Evolutionary conservation across 2,888 invertebrate genomes (phyloP), one percentile per base, ranked within the genome.

Genomic region (Rhingia campestris): DNA sequence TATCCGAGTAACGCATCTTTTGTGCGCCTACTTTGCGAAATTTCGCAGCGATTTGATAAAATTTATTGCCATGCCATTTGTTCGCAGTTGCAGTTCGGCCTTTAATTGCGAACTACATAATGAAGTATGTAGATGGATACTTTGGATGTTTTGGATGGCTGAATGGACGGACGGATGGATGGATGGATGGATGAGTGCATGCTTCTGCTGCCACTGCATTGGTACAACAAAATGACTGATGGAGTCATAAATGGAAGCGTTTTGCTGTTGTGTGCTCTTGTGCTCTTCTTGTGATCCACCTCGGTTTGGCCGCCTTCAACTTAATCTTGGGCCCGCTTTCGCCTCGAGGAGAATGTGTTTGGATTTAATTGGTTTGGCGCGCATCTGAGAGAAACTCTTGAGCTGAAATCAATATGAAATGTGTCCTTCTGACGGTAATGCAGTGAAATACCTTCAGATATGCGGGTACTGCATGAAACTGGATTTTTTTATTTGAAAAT

Each of bases 51-150:
- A 76, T 67, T 77, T 63, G 79, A 84, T 84, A 39, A 66, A 80
- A 84, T 84, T 84, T 80, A 84, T 84, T 84, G 70, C 84, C n/a
- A 22, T 70, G 70, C 74, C 74, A 84, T 84, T 84, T 80, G 75
- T 84, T 80, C 59, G 69, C 74, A 70, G 84, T 75, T 80, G 74
- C 67, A 63, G 70, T 49, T 1, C 22, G 64, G 64, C 70, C 74
- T 67, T 54, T 84, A 84, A 84, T 84, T 84, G 80, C 84, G 80
- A 66, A 84, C 80, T 80, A 84, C 84, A 84, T 84, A 80, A 84
- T 70, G 84, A 80, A 70, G 80, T 66, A 74, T 79, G 77, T 67
- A 73, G 82, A 79, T 79, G 69, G 73, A 82, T 73, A 45, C 45
- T 45, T 45, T 43, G 47, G 76, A 59, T 59, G 63, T 49, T 9